Evolutionary conservation across 2,113 vertebrate species (phyloP).

Genomic region (Thryonomys swinderianus): DNA sequence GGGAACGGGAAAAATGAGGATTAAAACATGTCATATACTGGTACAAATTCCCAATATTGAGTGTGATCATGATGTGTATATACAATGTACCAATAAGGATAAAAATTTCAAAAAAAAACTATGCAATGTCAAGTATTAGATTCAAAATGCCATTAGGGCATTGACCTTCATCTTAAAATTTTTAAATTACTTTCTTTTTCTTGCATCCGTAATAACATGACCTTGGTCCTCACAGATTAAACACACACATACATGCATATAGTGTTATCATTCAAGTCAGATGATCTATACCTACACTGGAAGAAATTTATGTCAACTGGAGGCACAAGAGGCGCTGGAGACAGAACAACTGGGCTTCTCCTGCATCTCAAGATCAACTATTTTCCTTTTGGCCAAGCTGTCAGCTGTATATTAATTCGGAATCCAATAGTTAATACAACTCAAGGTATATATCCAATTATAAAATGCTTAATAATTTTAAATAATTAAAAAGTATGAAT

Average conservation of each 20-base stretch:
- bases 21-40: no score
- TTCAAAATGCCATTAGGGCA: background rate
- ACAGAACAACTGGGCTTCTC: background rate
- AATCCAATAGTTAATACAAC: background rate
- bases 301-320: background rate
- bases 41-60: no score
- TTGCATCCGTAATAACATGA: background rate
- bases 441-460: background rate
- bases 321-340: background rate
- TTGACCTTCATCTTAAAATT: constrained; percentile 16
- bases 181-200: constrained; percentile 18
- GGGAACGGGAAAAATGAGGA: no score
- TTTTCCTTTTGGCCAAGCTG: background rate
- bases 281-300: background rate
- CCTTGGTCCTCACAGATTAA: background rate
- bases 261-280: background rate
- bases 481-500: constrained; percentile 1
- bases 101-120: no score
- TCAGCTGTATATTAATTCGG: background rate
- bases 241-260: background rate
- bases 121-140: background rate
- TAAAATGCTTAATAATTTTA: background rate
- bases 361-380: background rate
- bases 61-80: no score
- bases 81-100: no score